Conservation (phyloP, 2,888 invertebrate species). For the Philaethria dido region DNA sequence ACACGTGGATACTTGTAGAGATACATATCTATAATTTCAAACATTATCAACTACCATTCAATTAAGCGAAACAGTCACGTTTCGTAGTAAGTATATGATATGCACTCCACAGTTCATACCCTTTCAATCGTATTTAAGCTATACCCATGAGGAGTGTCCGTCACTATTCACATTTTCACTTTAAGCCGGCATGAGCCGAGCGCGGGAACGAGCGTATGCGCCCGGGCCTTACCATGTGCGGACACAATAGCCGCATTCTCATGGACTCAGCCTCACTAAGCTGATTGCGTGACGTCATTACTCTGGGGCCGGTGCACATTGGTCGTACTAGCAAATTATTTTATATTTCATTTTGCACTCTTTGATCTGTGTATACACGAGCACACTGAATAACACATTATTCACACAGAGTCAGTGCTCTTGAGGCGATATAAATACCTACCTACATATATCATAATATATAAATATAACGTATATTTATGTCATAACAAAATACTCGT, state of each 20-base stretch:
- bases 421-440: too few species aligned
- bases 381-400: neutral
- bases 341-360: conserved; percentile 44
- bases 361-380: conserved; percentile 22
- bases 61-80: neutral
- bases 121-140: conserved; percentile 49
- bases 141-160: conserved; percentile 49
- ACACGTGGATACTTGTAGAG: neutral
- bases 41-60: neutral
- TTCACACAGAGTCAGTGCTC: too few species aligned
- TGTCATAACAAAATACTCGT: too few species aligned
- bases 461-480: too few species aligned
- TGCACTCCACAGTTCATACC: conserved; percentile 34
- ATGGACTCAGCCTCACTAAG: conserved; percentile 81
- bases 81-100: conserved; percentile 23
- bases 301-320: conserved; percentile 52
- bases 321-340: conserved; percentile 45
- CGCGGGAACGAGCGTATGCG: conserved; percentile 72
- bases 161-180: conserved; percentile 53
- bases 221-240: conserved; percentile 70
- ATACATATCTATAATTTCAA: neutral
- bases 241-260: conserved; percentile 82
- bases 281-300: conserved; percentile 83
- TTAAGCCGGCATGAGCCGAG: conserved; percentile 54
- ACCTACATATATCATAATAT: too few species aligned